These are phyloP conservation scores for Botia kubotai DNA, from an alignment of 2,797 vertebrate species.

Conservation along the genomic window DNA sequence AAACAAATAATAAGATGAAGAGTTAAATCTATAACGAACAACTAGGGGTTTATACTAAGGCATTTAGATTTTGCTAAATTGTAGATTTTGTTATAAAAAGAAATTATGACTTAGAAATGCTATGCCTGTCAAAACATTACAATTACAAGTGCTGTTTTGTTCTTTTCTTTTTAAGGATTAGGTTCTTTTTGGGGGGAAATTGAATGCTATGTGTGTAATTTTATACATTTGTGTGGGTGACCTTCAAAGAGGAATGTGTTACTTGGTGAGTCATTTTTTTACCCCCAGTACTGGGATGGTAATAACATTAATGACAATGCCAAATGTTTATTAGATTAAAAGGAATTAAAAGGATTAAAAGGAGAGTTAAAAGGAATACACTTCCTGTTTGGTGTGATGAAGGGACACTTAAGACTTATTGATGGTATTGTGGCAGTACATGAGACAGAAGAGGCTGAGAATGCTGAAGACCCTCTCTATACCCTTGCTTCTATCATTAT, in stretches of 20 bases:
- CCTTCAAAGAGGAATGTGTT: not conserved
- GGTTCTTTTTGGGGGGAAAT: no score
- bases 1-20: no score
- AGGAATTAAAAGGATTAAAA: not conserved
- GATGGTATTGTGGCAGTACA: not conserved
- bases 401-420: not conserved
- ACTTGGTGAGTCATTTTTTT: not conserved
- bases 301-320: not conserved
- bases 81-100: no score
- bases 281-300: not conserved
- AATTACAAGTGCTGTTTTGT: not conserved
- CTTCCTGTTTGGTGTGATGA: not conserved
- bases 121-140: not conserved
- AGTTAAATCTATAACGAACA: no score
- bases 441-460: slow-evolving; percentile 10
- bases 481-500: not conserved
- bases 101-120: no score
- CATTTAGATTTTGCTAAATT: no score
- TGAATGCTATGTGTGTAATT: not conserved
- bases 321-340: not conserved
- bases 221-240: not conserved
- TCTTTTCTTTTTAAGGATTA: not conserved
- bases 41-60: no score
- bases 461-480: not conserved
- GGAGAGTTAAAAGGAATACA: not conserved